Percentiles rank a stretch among this genome's conserved stretches.
phyloP scores from a whole-genome alignment of 2,797 vertebrate genomes.

The Acipenser oxyrinchus region DNA sequence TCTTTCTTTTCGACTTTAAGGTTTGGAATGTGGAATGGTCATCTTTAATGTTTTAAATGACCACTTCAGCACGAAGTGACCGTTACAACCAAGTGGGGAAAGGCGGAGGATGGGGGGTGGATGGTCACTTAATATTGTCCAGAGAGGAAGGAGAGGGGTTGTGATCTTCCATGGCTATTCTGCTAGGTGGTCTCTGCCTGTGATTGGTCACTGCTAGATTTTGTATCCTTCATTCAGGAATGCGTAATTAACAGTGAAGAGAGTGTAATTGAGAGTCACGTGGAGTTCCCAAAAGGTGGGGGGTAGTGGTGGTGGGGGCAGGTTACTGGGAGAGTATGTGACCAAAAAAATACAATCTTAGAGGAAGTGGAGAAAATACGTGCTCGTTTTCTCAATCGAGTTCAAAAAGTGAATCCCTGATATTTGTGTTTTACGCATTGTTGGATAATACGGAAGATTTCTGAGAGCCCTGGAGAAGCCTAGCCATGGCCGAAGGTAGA shows the following conservation, averaged over 20 bases:
- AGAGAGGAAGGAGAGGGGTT: slow-evolving; percentile 30
- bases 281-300: slow-evolving; percentile 52
- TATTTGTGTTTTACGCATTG: slow-evolving; percentile 10
- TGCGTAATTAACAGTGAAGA: slow-evolving; percentile 54
- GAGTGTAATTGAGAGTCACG: slow-evolving; percentile 54
- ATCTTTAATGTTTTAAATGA: slow-evolving; percentile 9
- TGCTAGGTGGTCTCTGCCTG: slow-evolving; percentile 45
- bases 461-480: slow-evolving; percentile 20
- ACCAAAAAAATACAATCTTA: slow-evolving; percentile 2
- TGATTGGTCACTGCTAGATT: slow-evolving; percentile 52
- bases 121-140: slow-evolving; percentile 19
- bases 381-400: slow-evolving; percentile 20
- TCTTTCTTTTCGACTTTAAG: background rate
- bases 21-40: slow-evolving; percentile 14
- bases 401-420: slow-evolving; percentile 5
- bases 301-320: slow-evolving; percentile 33
- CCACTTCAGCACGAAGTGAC: slow-evolving; percentile 22
- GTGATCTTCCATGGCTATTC: slow-evolving; percentile 39
- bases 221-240: slow-evolving; percentile 49
- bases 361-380: slow-evolving; percentile 28
- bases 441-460: slow-evolving; percentile 31
- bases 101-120: slow-evolving; percentile 22
- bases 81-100: slow-evolving; percentile 22
- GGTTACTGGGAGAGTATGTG: background rate
- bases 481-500: slow-evolving; percentile 70